Evolutionary conservation across 2,888 invertebrate species (phyloP), one percentile per base, ranked within the genome.

Genomic region (Eupithecia subumbrata): DNA sequence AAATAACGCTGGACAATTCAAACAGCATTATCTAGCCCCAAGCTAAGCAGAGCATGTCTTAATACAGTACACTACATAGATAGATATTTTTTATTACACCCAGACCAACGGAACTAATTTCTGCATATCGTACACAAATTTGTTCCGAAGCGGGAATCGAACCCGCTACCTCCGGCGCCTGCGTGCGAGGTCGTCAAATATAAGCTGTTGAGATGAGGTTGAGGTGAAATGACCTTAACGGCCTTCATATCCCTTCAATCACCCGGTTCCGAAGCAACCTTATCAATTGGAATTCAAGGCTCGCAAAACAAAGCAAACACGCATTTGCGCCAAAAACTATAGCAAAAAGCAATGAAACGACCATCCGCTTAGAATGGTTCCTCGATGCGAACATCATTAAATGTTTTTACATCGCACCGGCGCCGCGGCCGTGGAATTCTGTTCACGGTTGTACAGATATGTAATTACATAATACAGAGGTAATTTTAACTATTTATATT

Each of bases 341-440:
- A 1, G 64, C 64, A 64, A 64, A 64, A 64, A 64, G 30, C 16
- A 64, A 18, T 45, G 45, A 73, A 30, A 45, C 69, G 60, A 25
- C 69, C 67, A 68, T 56, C 72, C 48, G 43, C 70, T 48, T 72
- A 40, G 70, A 74, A 69, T 66, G 66, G 74, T 74, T 74, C 73
- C 73, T 73, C 74, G 40, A 70, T 74, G 22, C 69, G 18, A 64
- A 40, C 66, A 52, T 66, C 70, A 74, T 52, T 70, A 22, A 60
- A 56, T 40, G 64, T 70, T 70, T 74, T 74, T 74, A 52, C 45
- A 64, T 25, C 48, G 8, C 30, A n/a, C n/a, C n/a, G 52, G 52
- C 52, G n/a, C 0, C n/a, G 52, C 52, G 52, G n/a, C 52, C 52
- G 52, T 56, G 52, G 52, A 56, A 56, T 56, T 56, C 52, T 22